These are phyloP conservation scores for Leptinotarsa rubiginosa DNA, from an alignment of 2,888 invertebrate genomes.

Conservation along the genomic window DNA sequence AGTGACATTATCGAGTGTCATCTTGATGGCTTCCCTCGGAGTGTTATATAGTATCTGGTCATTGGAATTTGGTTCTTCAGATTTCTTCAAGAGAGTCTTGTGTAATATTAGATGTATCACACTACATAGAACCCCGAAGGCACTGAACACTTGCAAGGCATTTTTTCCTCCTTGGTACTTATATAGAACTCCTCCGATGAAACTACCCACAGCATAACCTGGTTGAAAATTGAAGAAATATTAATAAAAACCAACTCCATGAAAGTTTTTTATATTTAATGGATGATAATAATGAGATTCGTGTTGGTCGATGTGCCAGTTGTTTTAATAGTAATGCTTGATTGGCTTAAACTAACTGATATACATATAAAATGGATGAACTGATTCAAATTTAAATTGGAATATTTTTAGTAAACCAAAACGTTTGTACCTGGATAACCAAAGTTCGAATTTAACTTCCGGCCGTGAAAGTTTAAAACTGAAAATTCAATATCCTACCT, in stretches of 20 bases:
- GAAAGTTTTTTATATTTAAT: too few relatives aligned
- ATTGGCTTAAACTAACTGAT: too few relatives aligned
- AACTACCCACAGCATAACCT: slow-evolving; percentile 83
- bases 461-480: too few relatives aligned
- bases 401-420: too few relatives aligned
- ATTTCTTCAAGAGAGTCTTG: slow-evolving; percentile 47
- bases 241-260: not conserved
- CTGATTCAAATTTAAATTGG: too few relatives aligned
- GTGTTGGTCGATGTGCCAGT: too few relatives aligned
- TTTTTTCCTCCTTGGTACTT: slow-evolving; percentile 73
- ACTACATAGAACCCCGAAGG: slow-evolving; percentile 65
- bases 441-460: too few relatives aligned
- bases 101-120: slow-evolving; percentile 66
- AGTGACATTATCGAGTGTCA: slow-evolving; percentile 26
- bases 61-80: slow-evolving; percentile 37
- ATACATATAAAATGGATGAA: too few relatives aligned
- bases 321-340: too few relatives aligned
- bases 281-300: too few relatives aligned
- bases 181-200: slow-evolving; percentile 79
- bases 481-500: too few relatives aligned
- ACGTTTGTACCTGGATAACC: too few relatives aligned
- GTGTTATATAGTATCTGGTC: slow-evolving; percentile 46
- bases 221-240: slow-evolving; percentile 44
- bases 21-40: slow-evolving; percentile 53
- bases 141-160: slow-evolving; percentile 69